Evolutionary conservation across 2,113 vertebrate species (phyloP), one percentile per base, ranked within the genome.

Genomic region (Misgurnus mizolepis): DNA sequence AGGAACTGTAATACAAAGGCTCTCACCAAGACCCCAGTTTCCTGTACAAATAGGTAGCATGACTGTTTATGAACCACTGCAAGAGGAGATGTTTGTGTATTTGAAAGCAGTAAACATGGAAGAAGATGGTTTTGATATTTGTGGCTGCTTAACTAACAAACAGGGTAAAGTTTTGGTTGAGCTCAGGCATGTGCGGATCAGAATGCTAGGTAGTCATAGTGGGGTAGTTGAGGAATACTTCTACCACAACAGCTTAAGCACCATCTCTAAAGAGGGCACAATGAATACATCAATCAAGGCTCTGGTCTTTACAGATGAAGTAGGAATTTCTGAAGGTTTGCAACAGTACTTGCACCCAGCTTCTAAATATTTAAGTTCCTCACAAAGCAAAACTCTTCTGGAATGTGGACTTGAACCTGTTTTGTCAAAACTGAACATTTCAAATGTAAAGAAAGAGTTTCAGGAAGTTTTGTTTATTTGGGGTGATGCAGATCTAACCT

Each of bases 41-140:
- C 95, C 94, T 49, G 90, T 92, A 10, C 86, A 89, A 65, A 95
- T 96, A 84, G 93, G 93, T 43, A 93, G 91, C 79, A 74, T 96
- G 76, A 90, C 88, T 5, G 91, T 95, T 18, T 88, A 90, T 56
- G 90, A 90, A 58, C 90, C 94, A 0, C 73, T 96, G 84, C 89
- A 96, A 84, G 88, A 93, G 49, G 93, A 96, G 85, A 95, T 96
- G 94, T 84, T 93, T 76, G 87, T 95, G 7, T 95, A 95, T 78
- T 70, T 95, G 84, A 93, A 92, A 91, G 86, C 88, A 73, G 84
- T 39, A 17, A 85, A 91, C 76, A 88, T 89, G 18, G 89, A 85
- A 4, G 55, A 77, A 34, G 91, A 92, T 81, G 88, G 87, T 49
- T 86, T 93, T 82, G 91, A 95, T 69, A 84, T 94, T n/a, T 96